These are phyloP conservation scores for Sternotherus odoratus DNA, from an alignment of 2,797 vertebrate species.

Conservation along the genomic window DNA sequence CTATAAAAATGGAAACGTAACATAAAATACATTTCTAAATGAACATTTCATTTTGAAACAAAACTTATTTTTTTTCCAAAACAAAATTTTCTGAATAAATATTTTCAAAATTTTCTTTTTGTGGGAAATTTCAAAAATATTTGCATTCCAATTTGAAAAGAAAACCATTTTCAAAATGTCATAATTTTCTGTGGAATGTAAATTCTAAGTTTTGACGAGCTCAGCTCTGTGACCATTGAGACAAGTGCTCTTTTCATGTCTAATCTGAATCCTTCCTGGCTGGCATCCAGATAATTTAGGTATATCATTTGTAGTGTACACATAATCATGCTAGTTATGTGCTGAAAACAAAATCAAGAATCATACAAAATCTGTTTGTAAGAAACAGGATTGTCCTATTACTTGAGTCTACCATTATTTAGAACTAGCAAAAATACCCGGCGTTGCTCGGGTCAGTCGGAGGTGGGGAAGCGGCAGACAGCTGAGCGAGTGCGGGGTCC, in stretches of 20 bases:
- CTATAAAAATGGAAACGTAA: neutral
- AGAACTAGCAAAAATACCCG: no score
- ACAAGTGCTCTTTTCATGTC: no score
- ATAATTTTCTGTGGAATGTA: neutral
- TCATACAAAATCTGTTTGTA: neutral
- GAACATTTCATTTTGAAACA: neutral
- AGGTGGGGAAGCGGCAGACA: no score
- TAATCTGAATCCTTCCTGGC: neutral
- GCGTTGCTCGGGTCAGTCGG: no score
- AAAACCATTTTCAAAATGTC: neutral
- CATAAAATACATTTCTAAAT: neutral
- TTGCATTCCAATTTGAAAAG: neutral
- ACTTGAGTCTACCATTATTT: neutral
- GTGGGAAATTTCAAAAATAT: neutral
- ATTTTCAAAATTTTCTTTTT: neutral
- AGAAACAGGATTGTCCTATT: neutral
- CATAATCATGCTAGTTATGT: accelerated
- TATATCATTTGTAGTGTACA: neutral
- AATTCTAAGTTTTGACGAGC: neutral
- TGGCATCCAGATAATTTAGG: neutral
- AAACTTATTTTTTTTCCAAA: neutral
- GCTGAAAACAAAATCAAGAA: neutral
- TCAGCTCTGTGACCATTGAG: neutral
- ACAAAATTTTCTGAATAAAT: neutral
- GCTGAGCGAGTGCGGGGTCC: no score